Percentiles rank a stretch among this genome's conserved stretches.
These are phyloP conservation scores for Cartodere bifasciata DNA, from an alignment of 2,888 invertebrate genomes.

Conservation along the genomic window DNA sequence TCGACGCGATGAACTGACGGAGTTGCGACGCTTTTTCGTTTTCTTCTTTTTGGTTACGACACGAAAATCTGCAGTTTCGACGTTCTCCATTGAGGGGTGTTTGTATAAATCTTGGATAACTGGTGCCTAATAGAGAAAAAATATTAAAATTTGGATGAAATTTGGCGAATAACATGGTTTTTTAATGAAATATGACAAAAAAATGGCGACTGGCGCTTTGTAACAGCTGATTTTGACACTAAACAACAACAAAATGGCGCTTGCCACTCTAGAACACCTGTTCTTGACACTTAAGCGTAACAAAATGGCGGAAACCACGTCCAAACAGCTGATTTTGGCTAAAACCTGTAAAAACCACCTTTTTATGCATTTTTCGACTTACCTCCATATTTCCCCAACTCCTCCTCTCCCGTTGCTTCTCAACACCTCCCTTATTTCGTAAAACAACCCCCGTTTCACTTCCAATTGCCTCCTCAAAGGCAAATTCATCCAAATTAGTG, in stretches of 20 bases:
- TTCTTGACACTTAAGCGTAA: too few relatives aligned
- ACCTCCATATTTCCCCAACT: slow-evolving; percentile 30
- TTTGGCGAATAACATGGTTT: too few relatives aligned
- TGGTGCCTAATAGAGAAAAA: slow-evolving; percentile 16
- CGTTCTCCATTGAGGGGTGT: slow-evolving; percentile 30
- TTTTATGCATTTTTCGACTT: slow-evolving; percentile 8
- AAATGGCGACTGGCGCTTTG: too few relatives aligned
- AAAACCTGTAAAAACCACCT: too few relatives aligned
- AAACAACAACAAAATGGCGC: too few relatives aligned
- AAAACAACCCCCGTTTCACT: slow-evolving; percentile 20
- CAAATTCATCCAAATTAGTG: slow-evolving; percentile 56
- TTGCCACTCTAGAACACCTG: too few relatives aligned
- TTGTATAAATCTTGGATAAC: slow-evolving; percentile 25
- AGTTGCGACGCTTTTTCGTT: slow-evolving; percentile 55
- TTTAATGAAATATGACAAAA: too few relatives aligned
- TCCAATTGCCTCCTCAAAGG: slow-evolving; percentile 30
- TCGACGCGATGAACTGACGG: slow-evolving; percentile 32
- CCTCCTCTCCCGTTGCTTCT: slow-evolving; percentile 24
- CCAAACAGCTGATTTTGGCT: too few relatives aligned
- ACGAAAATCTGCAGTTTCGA: slow-evolving; percentile 62
- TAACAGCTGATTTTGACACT: too few relatives aligned
- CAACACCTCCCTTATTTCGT: slow-evolving; percentile 23
- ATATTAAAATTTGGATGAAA: too few relatives aligned
- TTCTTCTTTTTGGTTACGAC: slow-evolving; percentile 72
- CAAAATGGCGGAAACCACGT: too few relatives aligned